phyloP scores from a whole-genome alignment of 2,113 vertebrate species.

The Halichoeres trimaculatus region DNA sequence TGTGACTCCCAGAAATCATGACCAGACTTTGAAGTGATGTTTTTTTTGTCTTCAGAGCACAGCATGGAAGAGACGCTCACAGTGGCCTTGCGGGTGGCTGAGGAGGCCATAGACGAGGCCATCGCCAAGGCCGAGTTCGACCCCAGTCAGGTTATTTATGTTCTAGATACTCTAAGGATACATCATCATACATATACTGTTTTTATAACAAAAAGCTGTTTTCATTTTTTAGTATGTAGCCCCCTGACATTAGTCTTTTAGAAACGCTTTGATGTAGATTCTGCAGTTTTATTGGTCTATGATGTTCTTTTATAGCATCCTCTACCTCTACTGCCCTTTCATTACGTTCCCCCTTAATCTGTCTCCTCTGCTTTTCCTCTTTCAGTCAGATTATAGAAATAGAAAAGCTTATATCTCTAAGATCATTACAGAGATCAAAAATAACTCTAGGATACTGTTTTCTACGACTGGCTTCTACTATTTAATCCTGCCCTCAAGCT shows the following conservation, averaged over 20 bases:
- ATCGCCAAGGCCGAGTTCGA: conserved; percentile 91
- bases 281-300: conserved; percentile 3
- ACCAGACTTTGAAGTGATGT: background rate
- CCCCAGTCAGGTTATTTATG: conserved; percentile 86
- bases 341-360: conserved; percentile 34
- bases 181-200: background rate
- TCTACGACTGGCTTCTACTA: background rate
- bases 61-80: conserved; percentile 93
- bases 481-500: background rate
- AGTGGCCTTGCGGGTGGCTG: conserved; percentile 92
- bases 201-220: background rate
- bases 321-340: background rate
- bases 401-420: background rate
- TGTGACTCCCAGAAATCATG: background rate
- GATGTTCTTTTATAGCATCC: background rate
- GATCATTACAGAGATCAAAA: background rate
- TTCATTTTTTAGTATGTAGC: background rate
- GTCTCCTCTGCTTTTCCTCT: conserved; percentile 3
- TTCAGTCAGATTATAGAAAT: conserved; percentile 30
- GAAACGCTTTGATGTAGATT: background rate
- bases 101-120: conserved; percentile 95
- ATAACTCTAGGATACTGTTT: background rate
- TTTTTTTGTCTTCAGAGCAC: conserved; percentile 81
- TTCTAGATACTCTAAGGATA: background rate
- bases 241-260: background rate